Evolutionary conservation across 2,888 invertebrate species (phyloP).

Genomic region (Uropetala carovei): DNA sequence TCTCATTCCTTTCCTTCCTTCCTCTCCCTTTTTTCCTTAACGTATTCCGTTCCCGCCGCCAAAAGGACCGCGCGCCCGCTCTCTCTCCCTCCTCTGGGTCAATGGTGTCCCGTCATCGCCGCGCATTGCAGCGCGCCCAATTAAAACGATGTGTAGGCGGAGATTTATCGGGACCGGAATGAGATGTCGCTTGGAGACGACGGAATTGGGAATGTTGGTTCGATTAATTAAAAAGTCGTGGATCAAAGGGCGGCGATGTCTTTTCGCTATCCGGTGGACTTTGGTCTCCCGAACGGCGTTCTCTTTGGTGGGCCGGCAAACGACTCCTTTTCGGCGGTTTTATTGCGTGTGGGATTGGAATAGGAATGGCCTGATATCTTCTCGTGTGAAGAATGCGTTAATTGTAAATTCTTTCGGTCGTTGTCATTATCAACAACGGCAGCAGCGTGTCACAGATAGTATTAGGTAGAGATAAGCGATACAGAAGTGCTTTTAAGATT

Average conservation of each 20-base stretch:
- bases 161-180: neutral
- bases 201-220: neutral
- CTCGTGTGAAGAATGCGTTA: too few relatives aligned
- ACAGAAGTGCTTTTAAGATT: neutral
- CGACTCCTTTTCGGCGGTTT: neutral
- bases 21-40: neutral
- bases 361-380: too few relatives aligned
- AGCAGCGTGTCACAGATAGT: neutral
- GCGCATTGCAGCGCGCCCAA: neutral
- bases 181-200: neutral
- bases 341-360: neutral
- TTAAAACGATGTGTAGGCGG: neutral
- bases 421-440: neutral
- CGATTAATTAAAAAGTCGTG: neutral
- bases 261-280: neutral
- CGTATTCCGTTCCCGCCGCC: neutral
- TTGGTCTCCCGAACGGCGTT: too few relatives aligned
- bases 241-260: neutral
- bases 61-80: slow-evolving; percentile 21
- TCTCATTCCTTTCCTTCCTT: neutral
- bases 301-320: neutral
- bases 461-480: neutral
- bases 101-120: neutral
- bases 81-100: neutral
- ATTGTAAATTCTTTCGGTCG: too few relatives aligned